Evolutionary conservation across 2,888 invertebrate genomes (phyloP).

Genomic region (Pediacus dermestoides): DNA sequence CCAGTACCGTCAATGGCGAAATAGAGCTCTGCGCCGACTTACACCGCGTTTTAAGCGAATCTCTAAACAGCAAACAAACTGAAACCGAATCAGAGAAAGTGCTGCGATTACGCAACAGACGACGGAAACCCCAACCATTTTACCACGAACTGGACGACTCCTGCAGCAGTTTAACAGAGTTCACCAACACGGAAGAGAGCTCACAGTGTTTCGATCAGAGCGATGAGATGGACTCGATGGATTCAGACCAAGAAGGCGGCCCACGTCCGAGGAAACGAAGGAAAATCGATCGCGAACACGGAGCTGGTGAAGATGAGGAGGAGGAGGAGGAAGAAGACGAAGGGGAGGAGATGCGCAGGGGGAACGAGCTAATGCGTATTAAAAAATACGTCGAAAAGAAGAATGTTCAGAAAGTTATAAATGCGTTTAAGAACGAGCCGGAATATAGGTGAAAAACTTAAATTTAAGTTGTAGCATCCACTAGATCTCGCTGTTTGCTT

Average conservation of each 20-base stretch:
- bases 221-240: slow-evolving; percentile 36
- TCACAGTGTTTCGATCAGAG: slow-evolving; percentile 32
- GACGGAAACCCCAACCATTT: slow-evolving; percentile 38
- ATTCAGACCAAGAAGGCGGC: slow-evolving; percentile 25
- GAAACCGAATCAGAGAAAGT: slow-evolving; percentile 27
- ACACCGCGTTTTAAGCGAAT: slow-evolving; percentile 39
- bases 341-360: slow-evolving; percentile 15
- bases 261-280: slow-evolving; percentile 21
- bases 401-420: slow-evolving; percentile 11
- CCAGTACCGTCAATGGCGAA: slow-evolving; percentile 36
- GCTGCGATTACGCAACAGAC: slow-evolving; percentile 30
- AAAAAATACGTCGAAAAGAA: slow-evolving; percentile 7
- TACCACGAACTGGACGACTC: slow-evolving; percentile 41
- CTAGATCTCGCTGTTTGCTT: slow-evolving; percentile 6
- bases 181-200: slow-evolving; percentile 37
- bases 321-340: slow-evolving; percentile 22
- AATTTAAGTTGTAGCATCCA: neutral
- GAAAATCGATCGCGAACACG: slow-evolving; percentile 15
- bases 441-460: slow-evolving; percentile 26
- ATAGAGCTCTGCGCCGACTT: slow-evolving; percentile 38
- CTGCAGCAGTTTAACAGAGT: slow-evolving; percentile 40
- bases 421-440: slow-evolving; percentile 28
- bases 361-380: slow-evolving; percentile 15
- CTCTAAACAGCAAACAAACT: slow-evolving; percentile 22
- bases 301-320: slow-evolving; percentile 11